These are phyloP conservation scores for Oscheius sp. DNA, from an alignment of 2,888 invertebrate species.

Conservation along the genomic window DNA sequence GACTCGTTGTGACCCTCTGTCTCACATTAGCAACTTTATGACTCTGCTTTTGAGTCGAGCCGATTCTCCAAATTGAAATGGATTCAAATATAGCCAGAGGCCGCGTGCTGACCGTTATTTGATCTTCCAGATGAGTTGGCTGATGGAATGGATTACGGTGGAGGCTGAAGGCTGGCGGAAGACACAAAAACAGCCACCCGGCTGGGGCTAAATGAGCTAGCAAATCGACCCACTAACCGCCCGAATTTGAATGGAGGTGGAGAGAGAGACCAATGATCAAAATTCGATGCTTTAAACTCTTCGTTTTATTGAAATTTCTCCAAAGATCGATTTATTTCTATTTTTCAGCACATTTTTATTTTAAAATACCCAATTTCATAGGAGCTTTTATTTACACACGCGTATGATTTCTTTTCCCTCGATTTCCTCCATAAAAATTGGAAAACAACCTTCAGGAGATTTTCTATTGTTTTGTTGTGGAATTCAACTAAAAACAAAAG, in stretches of 20 bases:
- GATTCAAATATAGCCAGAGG: neutral
- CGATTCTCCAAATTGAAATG: neutral
- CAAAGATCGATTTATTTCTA: neutral
- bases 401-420: too few species aligned
- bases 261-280: neutral
- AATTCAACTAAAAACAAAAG: too few species aligned
- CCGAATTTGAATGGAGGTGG: neutral
- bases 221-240: constrained; percentile 17
- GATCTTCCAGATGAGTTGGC: constrained; percentile 11
- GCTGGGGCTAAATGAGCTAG: neutral
- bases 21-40: constrained; percentile 4
- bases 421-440: too few species aligned
- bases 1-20: constrained; percentile 10
- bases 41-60: neutral
- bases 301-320: neutral
- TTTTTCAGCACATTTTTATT: neutral
- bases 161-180: too few species aligned
- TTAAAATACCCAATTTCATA: neutral
- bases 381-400: too few species aligned
- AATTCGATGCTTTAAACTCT: neutral
- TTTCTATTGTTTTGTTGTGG: too few species aligned
- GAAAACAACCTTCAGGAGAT: too few species aligned
- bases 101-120: neutral
- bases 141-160: constrained; percentile 6
- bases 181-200: neutral